Base-by-base conservation (phyloP, 2,797 vertebrate genomes). In the Ctenochaetus hawaiiensis region DNA sequence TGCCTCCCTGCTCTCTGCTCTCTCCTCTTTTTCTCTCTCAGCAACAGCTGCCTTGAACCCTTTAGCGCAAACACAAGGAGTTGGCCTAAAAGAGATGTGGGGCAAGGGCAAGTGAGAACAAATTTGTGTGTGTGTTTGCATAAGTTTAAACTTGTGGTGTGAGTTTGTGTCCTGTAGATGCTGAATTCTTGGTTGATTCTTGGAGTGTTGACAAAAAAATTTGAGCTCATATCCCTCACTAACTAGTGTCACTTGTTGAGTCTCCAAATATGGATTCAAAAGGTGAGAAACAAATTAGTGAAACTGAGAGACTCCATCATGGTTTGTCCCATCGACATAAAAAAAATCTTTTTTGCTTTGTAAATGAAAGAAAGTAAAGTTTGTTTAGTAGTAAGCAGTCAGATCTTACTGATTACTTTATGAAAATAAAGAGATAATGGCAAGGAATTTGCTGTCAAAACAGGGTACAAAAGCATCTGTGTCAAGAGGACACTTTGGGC, bases 11-110 rank as follows among this genome's bases (percentile, higher is more conserved):
- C 34, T 59, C 65, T 54, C 56, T 76, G 39, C 34, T 59, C 65
- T 54, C 56, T 51, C 16, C 51, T 37, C 39, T 69, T 43, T 37
- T 53, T 18, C 68, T 48, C 58, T 74, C 79, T 75, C 63, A 62
- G 69, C 65, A 91, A 84, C 87, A 92, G 87, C 89, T 91, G 90
- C 84, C 79, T 75, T 47, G 72, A 85, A 87, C 53, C 67, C 76
- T 69, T 70, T 37, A 75, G 64, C 84, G 72, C 51, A 70, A 83
- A 77, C 9, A 20, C 77, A 67, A 80, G 73, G 64, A 78, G 72
- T 64, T 62, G 78, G 68, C 67, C 80, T 66, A 57, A 80, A 79
- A 79, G 82, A 72, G 30, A 90, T 74, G 73, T 74, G 76, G 76
- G 74, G 58, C 77, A 82, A 80, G 70, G 80, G 72, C 76, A 56